These are phyloP conservation scores for Rhyacichthys aspro DNA, from an alignment of 2,797 vertebrate species.

Conservation along the genomic window DNA sequence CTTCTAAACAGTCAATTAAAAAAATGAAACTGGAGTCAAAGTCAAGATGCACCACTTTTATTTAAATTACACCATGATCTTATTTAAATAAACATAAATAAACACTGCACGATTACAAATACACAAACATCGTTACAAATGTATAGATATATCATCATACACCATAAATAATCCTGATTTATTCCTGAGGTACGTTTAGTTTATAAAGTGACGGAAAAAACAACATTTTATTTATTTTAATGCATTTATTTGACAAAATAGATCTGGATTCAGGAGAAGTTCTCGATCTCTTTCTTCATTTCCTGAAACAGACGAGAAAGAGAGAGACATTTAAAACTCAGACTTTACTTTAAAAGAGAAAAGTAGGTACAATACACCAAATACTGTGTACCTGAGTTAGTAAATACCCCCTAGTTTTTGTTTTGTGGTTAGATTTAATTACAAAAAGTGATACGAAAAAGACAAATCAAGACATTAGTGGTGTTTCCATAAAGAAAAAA, in stretches of 20 bases:
- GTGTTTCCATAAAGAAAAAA: too few relatives aligned
- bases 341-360: background rate
- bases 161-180: background rate
- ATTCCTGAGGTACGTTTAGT: background rate
- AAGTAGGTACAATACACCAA: too few relatives aligned
- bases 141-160: background rate
- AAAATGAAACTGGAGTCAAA: too few relatives aligned
- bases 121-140: background rate
- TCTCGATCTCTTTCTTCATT: constrained; percentile 68
- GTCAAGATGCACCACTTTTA: too few relatives aligned
- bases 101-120: too few relatives aligned
- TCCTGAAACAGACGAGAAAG: constrained; percentile 56
- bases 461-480: too few relatives aligned
- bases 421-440: too few relatives aligned
- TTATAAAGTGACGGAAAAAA: constrained; percentile 7
- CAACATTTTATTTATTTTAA: constrained; percentile 4
- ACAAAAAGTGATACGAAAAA: too few relatives aligned
- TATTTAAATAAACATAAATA: background rate
- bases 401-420: too few relatives aligned
- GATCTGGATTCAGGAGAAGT: constrained; percentile 52
- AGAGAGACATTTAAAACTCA: background rate
- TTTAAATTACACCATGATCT: too few relatives aligned
- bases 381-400: too few relatives aligned
- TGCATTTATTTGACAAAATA: constrained; percentile 12
- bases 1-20: too few relatives aligned